phyloP scores from a whole-genome alignment of 2,888 invertebrate genomes.

The Eurytoma adleriae region DNA sequence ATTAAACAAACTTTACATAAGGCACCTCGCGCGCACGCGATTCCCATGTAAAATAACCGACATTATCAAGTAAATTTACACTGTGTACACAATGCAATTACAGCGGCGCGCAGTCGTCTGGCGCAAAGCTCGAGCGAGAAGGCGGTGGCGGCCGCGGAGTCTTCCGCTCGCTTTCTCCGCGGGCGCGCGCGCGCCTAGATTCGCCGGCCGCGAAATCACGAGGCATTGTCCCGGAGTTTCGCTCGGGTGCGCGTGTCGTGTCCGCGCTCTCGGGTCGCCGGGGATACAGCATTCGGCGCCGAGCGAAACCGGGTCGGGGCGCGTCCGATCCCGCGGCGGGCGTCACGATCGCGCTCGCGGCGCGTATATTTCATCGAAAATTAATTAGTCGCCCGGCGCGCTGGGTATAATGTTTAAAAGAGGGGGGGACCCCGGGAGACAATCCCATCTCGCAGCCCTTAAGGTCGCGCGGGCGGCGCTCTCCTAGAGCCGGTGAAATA shows the following conservation, averaged over 20 bases:
- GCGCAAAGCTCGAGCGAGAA: background rate
- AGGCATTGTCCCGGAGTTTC: constrained; percentile 32
- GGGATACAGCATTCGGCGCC: background rate
- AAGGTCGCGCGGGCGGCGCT: background rate
- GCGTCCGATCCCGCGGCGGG: constrained; percentile 42
- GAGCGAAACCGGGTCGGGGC: constrained; percentile 33
- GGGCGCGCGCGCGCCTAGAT: background rate
- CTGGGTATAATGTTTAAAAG: background rate
- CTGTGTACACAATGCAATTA: constrained; percentile 3
- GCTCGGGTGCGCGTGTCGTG: constrained; percentile 7
- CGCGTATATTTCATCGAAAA: constrained; percentile 51
- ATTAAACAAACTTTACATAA: no score
- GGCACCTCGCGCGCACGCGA: no score
- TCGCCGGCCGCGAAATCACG: background rate
- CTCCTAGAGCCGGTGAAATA: constrained; percentile 9
- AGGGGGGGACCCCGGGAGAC: background rate
- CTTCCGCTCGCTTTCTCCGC: constrained; percentile 26
- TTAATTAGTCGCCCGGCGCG: constrained; percentile 51
- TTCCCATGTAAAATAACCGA: background rate
- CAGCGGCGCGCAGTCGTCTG: constrained; percentile 12
- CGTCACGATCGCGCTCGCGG: constrained; percentile 53
- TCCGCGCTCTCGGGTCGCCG: background rate
- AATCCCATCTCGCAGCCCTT: constrained; percentile 13
- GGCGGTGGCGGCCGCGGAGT: background rate
- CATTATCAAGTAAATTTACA: constrained; percentile 14